Percentiles rank a stretch among this genome's conserved stretches.
Conservation (phyloP, 2,797 vertebrate species). For the Enteromius thamalakanensis region DNA sequence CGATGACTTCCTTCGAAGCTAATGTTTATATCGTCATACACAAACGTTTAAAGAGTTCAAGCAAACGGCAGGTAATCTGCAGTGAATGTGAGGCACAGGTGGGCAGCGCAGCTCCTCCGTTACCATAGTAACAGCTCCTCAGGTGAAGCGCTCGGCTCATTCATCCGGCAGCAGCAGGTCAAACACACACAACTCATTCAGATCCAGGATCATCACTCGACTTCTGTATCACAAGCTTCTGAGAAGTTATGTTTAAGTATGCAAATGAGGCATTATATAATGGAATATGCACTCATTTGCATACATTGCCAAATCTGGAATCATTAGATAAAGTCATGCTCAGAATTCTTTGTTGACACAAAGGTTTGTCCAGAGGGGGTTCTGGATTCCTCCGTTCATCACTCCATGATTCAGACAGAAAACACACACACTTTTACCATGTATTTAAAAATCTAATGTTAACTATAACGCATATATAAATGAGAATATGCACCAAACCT, state of each 20-base stretch:
- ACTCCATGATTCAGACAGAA: neutral
- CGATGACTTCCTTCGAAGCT: neutral
- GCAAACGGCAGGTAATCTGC: neutral
- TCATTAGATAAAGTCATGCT: neutral
- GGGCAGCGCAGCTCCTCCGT: neutral
- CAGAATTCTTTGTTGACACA: neutral
- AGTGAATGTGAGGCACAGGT: neutral
- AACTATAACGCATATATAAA: too few species aligned
- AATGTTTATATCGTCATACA: neutral
- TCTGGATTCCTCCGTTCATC: neutral
- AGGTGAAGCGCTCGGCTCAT: neutral
- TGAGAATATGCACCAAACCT: too few species aligned
- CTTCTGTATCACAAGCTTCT: neutral
- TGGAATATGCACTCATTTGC: neutral
- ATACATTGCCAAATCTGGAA: neutral
- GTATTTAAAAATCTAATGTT: neutral
- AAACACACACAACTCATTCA: constrained; percentile 1
- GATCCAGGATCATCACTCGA: too few species aligned
- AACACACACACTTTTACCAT: neutral
- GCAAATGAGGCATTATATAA: neutral
- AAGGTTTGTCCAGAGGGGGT: neutral
- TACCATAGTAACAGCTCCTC: neutral
- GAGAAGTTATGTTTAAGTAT: neutral
- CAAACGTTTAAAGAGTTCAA: neutral
- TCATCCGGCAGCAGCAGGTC: neutral